Conservation (phyloP, 2,113 vertebrate genomes). For the Cochlearius cochlearius region DNA sequence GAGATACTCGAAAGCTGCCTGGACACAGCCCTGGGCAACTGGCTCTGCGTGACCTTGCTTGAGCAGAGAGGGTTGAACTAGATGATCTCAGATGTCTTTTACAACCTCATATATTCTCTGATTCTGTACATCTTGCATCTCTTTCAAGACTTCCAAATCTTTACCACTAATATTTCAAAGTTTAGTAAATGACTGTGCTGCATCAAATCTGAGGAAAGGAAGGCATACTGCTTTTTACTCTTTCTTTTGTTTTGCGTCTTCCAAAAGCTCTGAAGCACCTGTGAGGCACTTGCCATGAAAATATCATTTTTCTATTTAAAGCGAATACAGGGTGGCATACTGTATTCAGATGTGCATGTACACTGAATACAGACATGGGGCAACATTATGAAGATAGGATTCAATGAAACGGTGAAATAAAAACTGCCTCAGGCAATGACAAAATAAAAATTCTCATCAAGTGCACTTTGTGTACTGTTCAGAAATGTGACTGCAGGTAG, state of each 20-base stretch:
- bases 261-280: neutral
- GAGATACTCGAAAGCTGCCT: neutral
- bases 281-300: neutral
- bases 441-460: neutral
- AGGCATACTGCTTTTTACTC: neutral
- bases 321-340: no score
- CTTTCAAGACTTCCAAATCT: neutral
- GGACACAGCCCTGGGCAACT: neutral
- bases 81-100: neutral
- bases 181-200: neutral
- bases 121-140: neutral
- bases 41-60: neutral
- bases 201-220: neutral
- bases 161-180: neutral
- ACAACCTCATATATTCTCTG: neutral
- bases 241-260: neutral
- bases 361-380: neutral
- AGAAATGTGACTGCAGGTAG: neutral
- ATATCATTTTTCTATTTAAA: neutral
- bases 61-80: neutral
- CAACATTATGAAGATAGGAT: neutral
- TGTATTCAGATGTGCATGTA: neutral
- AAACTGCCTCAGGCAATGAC: neutral
- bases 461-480: neutral
- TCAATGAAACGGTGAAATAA: neutral